These are phyloP conservation scores for Phasia obesa DNA, from an alignment of 2,888 invertebrate genomes.

Conservation along the genomic window DNA sequence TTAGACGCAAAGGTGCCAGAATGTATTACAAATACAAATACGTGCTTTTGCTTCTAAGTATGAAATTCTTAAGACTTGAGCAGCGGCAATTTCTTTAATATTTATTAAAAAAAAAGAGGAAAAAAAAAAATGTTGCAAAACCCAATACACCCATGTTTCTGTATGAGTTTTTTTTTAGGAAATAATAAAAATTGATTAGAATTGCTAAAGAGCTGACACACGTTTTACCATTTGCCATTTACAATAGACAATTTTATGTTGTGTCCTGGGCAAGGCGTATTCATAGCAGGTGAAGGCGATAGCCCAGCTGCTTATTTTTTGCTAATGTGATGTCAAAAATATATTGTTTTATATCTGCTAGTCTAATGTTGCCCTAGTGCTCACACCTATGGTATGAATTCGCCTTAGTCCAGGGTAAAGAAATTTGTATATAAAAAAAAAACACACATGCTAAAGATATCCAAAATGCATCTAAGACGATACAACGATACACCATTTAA, in stretches of 20 bases:
- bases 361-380: too few relatives aligned
- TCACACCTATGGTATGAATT: too few relatives aligned
- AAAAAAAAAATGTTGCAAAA: not conserved
- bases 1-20: not conserved
- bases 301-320: too few relatives aligned
- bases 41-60: conserved; percentile 13
- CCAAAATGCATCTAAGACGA: not conserved
- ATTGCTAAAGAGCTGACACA: conserved; percentile 74
- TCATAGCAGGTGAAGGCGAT: too few relatives aligned
- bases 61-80: not conserved
- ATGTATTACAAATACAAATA: conserved; percentile 19
- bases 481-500: not conserved
- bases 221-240: conserved; percentile 41
- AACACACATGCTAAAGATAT: not conserved
- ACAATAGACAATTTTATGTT: not conserved
- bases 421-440: not conserved
- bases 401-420: too few relatives aligned
- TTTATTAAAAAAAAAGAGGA: not conserved
- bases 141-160: not conserved
- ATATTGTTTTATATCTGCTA: too few relatives aligned
- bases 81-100: not conserved
- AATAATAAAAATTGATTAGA: conserved; percentile 81
- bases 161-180: not conserved
- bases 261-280: too few relatives aligned
- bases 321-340: too few relatives aligned